Percentiles rank a stretch among this genome's conserved stretches.
Evolutionary conservation across 2,113 vertebrate genomes (phyloP).

Genomic region (Oenanthe oenanthe): DNA sequence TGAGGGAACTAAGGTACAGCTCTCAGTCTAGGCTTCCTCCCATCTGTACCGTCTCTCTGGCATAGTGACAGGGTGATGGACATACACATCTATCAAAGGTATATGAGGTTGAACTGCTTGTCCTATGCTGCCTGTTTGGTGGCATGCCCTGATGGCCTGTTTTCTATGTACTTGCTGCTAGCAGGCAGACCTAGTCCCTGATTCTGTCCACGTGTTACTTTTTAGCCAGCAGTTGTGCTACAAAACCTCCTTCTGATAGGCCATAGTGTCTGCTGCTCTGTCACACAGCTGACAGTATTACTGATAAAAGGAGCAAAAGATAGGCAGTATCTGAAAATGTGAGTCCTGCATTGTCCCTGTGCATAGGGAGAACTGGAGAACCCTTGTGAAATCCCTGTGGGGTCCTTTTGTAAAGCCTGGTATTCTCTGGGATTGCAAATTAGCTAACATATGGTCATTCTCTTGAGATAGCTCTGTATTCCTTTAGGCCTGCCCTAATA

Average conservation of each 20-base stretch:
- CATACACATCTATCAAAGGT: background rate
- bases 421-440: background rate
- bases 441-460: background rate
- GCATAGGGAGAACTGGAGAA: background rate
- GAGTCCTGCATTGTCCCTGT: background rate
- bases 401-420: background rate
- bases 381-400: background rate
- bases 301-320: background rate
- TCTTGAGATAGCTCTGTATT: background rate
- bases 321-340: background rate
- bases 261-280: background rate
- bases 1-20: slow-evolving; percentile 90
- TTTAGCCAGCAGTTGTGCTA: background rate
- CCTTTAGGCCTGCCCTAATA: background rate
- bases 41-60: background rate
- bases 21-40: background rate
- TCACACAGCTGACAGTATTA: background rate
- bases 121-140: background rate
- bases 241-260: background rate
- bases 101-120: background rate
- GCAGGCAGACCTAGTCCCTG: background rate
- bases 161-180: background rate
- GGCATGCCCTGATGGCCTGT: background rate
- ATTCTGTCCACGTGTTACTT: background rate
- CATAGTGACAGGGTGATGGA: background rate